phyloP scores from a whole-genome alignment of 2,888 invertebrate species.

The Villa cingulata region DNA sequence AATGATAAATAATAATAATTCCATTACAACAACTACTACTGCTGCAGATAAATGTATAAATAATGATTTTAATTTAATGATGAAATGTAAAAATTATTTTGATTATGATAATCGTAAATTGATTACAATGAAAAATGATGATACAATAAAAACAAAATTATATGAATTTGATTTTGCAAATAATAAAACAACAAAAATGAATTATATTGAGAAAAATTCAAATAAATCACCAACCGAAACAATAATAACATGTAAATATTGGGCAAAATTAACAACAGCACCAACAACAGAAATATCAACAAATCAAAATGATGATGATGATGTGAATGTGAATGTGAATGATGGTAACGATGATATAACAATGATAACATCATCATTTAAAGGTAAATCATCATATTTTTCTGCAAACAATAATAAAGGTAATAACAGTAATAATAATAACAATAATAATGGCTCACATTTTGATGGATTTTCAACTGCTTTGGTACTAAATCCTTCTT shows the following conservation, averaged over 20 bases:
- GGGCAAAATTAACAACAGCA: conserved; percentile 18
- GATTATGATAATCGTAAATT: not conserved
- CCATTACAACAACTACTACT: too few relatives aligned
- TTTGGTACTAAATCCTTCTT: conserved; percentile 18
- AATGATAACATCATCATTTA: not conserved
- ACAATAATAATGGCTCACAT: not conserved
- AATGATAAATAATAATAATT: not conserved
- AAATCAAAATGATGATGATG: too few relatives aligned
- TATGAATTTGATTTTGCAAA: too few relatives aligned
- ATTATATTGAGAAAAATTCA: conserved; percentile 2
- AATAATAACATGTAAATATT: conserved; percentile 28
- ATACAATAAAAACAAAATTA: too few relatives aligned
- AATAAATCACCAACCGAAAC: conserved; percentile 14
- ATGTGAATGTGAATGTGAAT: too few relatives aligned
- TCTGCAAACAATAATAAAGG: too few relatives aligned
- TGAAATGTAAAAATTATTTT: too few relatives aligned
- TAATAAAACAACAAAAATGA: conserved; percentile 10
- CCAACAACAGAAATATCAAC: not conserved
- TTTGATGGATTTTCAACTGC: conserved; percentile 13
- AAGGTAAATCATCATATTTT: not conserved
- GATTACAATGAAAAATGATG: conserved; percentile 1
- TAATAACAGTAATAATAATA: conserved; percentile 13
- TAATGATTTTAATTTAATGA: conserved; percentile 1
- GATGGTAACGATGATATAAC: too few relatives aligned
- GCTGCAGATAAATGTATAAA: not conserved